A percentile compares a stretch with the other conserved stretches of the same genome.
Evolutionary conservation across 2,797 vertebrate species (phyloP).

Genomic region (Taenioides sp.): DNA sequence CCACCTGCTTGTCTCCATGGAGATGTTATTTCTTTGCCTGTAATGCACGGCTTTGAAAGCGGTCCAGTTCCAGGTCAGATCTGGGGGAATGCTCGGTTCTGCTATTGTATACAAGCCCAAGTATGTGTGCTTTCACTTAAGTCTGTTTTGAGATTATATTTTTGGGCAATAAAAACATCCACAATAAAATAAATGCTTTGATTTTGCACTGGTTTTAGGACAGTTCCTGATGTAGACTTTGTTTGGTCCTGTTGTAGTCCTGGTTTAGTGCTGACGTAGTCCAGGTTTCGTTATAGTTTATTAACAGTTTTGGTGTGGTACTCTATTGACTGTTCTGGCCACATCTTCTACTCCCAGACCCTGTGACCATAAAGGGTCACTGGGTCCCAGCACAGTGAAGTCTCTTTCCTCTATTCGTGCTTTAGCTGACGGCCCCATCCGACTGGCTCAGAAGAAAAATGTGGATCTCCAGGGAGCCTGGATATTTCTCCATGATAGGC

Average conservation of each 20-base stretch:
- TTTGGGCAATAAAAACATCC: no score
- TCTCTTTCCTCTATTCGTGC: constrained; percentile 1
- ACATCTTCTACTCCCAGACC: not conserved
- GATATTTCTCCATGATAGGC: constrained; percentile 14
- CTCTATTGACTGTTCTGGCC: not conserved
- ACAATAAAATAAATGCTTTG: no score
- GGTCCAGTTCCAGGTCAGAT: no score
- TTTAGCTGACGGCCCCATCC: constrained; percentile 7
- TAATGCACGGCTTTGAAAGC: no score
- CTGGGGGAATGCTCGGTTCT: not conserved
- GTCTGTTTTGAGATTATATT: no score
- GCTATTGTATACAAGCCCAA: not conserved
- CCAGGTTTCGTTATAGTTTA: not conserved
- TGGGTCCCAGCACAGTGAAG: not conserved
- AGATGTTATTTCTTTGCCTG: no score
- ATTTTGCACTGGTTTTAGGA: no score
- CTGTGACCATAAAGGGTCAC: not conserved
- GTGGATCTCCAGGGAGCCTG: constrained; percentile 16
- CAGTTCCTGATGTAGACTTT: no score
- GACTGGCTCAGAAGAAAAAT: constrained; percentile 15
- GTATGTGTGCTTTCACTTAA: no score
- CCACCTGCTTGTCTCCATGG: no score
- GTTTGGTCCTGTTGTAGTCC: no score
- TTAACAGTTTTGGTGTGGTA: not conserved
- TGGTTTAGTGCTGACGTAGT: not conserved